phyloP scores from a whole-genome alignment of 2,113 vertebrate species.

The Microcebus griseorufus region DNA sequence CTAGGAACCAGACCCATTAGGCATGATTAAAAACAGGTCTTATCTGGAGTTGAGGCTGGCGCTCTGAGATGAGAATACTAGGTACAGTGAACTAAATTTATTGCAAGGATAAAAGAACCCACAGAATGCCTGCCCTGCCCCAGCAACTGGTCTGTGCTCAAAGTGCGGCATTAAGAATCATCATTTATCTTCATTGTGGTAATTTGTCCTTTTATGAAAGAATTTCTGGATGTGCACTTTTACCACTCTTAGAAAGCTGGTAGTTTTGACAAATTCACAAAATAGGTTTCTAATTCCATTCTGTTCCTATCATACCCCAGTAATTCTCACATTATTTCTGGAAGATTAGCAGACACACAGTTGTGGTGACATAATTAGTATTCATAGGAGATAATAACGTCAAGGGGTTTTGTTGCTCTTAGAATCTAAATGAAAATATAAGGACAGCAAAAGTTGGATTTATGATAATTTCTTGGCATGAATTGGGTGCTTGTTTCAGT shows the following conservation, averaged over 20 bases:
- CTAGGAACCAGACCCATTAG: conserved; percentile 39
- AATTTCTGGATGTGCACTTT: conserved; percentile 46
- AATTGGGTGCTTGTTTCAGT: conserved; percentile 51
- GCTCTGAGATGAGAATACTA: conserved; percentile 55
- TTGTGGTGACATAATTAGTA: conserved; percentile 84
- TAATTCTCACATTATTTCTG: conserved; percentile 78
- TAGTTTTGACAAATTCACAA: conserved; percentile 73
- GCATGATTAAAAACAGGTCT: conserved; percentile 64
- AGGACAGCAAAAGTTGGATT: conserved; percentile 75
- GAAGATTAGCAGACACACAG: conserved; percentile 77
- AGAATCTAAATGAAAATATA: conserved; percentile 80
- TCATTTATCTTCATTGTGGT: conserved; percentile 45
- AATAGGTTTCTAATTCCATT: conserved; percentile 74
- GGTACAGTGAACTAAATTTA: conserved; percentile 39
- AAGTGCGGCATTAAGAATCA: not conserved
- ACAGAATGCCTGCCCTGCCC: not conserved
- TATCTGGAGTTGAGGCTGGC: conserved; percentile 33
- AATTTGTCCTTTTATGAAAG: conserved; percentile 59
- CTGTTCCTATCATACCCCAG: conserved; percentile 25
- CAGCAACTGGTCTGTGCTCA: not conserved
- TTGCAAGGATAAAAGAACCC: conserved; percentile 22
- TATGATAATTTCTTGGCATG: conserved; percentile 73
- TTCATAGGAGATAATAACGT: conserved; percentile 82
- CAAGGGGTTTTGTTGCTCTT: conserved; percentile 81
- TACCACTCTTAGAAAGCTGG: conserved; percentile 53